Evolutionary conservation across 2,797 vertebrate genomes (phyloP).

Genomic region (Heliangelus exortis): DNA sequence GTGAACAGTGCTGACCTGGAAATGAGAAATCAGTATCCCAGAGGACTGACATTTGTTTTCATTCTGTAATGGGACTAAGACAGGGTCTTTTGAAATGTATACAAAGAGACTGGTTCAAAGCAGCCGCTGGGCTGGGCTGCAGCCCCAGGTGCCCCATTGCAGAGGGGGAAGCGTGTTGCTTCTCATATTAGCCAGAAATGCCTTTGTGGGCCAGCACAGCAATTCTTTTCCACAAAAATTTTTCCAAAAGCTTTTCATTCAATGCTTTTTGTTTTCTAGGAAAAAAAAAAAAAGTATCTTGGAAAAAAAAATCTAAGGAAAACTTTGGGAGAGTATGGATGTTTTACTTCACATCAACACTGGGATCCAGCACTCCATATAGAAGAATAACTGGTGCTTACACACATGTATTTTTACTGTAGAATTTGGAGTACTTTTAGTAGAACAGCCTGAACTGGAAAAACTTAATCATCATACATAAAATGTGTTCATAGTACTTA

Average conservation of each 20-base stretch:
- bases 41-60: constrained; percentile 55
- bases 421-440: neutral
- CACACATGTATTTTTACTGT: neutral
- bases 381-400: neutral
- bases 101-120: neutral
- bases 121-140: neutral
- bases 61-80: neutral
- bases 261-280: neutral
- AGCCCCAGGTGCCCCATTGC: neutral
- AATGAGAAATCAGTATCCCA: constrained; percentile 34
- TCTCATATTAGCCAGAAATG: neutral
- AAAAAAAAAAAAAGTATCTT: neutral
- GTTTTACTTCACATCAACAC: neutral
- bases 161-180: neutral
- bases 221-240: neutral
- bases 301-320: neutral
- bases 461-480: neutral
- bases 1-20: constrained; percentile 36
- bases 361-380: neutral
- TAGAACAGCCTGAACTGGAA: neutral
- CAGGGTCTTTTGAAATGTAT: neutral
- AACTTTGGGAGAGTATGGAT: neutral
- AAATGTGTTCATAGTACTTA: constrained; percentile 73
- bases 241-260: neutral
- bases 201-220: neutral